Evolutionary conservation across 1,140 invertebrate genomes (phyloP), one percentile per base, ranked within the genome.

Genomic region (Penaeus indicus): DNA sequence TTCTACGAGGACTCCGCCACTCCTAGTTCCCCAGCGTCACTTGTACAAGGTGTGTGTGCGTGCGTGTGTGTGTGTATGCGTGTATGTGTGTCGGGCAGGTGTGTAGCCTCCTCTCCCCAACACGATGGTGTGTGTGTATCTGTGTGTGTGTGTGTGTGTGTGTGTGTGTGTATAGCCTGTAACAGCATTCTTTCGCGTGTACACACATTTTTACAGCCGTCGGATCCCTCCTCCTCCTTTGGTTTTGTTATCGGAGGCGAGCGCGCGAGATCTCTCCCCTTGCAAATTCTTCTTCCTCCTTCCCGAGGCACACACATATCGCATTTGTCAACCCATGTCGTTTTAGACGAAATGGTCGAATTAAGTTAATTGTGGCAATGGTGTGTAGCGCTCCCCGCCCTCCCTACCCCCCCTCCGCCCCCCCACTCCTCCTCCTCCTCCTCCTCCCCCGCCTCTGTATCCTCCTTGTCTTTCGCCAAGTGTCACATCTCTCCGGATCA

Each of bases 331-430:
- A 63, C 18, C 85, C 85, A 86, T 77, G 85, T 86, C 62, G 62
- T 63, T 67, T 79, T 67, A 47, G 85, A 80, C 38, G 77, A 80
- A 86, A 86, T 86, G 85, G 85, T 64, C 75, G 77, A 80, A 86
- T 86, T 86, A 80, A 86, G 85, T 86, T 86, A 86, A 86, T 86
- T 86, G 85, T 86, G 77, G 85, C 85, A 86, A 67, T 86, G 84
- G 54, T 85, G 84, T 80, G 85, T 86, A 80, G 85, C 77, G 63
- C 25, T 19, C 64, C 47, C 21, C 61, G n/a, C 77, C 77, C 72
- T 42, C 19, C 64, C 83, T 61, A n/a, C 22, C 75, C 25, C 25
- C 72, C 62, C 75, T n/a, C 54, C 16, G 25, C 21, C 61, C 72
- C 75, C 75, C 38, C 25, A 0, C 60, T 38, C 77, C 85, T 61